Evolutionary conservation across 2,797 vertebrate genomes (phyloP).

Genomic region (Gallinago stenura): DNA sequence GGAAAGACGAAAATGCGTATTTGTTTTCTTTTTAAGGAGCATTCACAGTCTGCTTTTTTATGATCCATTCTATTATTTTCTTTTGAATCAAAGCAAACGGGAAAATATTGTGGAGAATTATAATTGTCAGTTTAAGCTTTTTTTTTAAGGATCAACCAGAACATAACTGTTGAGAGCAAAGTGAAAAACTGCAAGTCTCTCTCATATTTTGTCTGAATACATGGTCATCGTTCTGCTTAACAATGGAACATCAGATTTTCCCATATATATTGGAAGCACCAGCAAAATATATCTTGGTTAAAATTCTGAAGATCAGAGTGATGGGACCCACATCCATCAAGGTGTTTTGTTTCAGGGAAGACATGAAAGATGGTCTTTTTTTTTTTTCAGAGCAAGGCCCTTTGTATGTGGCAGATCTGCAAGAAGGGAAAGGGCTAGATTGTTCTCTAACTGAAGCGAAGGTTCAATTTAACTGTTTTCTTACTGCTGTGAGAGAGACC

Average conservation of each 20-base stretch:
- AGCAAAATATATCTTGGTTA: neutral
- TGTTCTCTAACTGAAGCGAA: slow-evolving; percentile 47
- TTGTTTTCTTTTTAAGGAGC: neutral
- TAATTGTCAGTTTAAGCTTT: neutral
- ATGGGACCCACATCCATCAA: neutral
- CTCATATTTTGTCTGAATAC: neutral
- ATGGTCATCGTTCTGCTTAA: neutral
- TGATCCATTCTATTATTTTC: neutral
- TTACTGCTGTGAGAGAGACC: slow-evolving; percentile 31
- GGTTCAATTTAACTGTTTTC: slow-evolving; percentile 59
- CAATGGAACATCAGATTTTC: neutral
- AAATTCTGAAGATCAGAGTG: neutral
- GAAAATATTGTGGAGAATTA: neutral
- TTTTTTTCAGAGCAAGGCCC: neutral
- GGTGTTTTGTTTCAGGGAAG: neutral
- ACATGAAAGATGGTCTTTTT: neutral
- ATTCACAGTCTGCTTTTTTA: neutral
- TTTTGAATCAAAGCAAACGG: neutral
- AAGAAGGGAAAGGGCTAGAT: slow-evolving; percentile 10
- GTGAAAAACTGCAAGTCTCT: neutral
- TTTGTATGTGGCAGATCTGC: slow-evolving; percentile 30
- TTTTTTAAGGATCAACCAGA: neutral
- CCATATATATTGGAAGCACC: fast-evolving
- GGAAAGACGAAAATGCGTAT: neutral
- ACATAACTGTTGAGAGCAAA: neutral